Evolutionary conservation across 2,113 vertebrate genomes (phyloP), one percentile per base, ranked within the genome.

Genomic region (Bubo blakistoni): DNA sequence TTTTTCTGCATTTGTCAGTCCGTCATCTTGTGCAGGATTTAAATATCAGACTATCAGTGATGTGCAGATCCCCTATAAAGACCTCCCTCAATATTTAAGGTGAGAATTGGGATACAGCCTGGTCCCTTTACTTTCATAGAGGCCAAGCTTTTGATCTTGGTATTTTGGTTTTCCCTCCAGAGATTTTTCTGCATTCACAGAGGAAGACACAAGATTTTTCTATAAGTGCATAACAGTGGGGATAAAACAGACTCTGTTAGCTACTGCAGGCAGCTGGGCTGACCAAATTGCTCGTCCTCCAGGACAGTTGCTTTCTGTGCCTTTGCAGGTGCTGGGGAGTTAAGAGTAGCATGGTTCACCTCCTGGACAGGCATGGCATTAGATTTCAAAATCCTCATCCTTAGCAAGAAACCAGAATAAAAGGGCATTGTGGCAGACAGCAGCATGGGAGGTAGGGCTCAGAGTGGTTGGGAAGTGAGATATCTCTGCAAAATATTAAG

Each of bases 371-470:
- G 42, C 8, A 22, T 2, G 29, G 92, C 16, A 3, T 97, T 95
- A 49, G 67, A 74, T 97, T 96, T 96, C 94, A 83, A 88, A 95
- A 95, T 83, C 80, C 47, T 51, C 36, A 66, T 83, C 71, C 59
- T 62, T 47, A 67, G 85, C 47, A 71, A 70, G 79, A 92, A 86
- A 65, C 7, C n/a, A 44, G 92, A 95, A 96, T 95, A 96, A 96
- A 96, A 95, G 90, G 55, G 74, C 85, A 94, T 96, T 97, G 96
- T 96, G 47, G 3, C 38, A 74, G 46, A 47, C n/a, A 78, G 42
- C 88, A 92, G 30, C 80, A 59, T 55, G 67, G 95, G 92, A 90
- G 85, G 88, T 88, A 92, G 29, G 59, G 55, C 63, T 93, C 62
- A 27, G 87, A 27, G 29, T 27, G 47, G 29, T 16, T 90, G 82